phyloP scores from a whole-genome alignment of 2,113 vertebrate genomes.

The Ammodytes dubius region DNA sequence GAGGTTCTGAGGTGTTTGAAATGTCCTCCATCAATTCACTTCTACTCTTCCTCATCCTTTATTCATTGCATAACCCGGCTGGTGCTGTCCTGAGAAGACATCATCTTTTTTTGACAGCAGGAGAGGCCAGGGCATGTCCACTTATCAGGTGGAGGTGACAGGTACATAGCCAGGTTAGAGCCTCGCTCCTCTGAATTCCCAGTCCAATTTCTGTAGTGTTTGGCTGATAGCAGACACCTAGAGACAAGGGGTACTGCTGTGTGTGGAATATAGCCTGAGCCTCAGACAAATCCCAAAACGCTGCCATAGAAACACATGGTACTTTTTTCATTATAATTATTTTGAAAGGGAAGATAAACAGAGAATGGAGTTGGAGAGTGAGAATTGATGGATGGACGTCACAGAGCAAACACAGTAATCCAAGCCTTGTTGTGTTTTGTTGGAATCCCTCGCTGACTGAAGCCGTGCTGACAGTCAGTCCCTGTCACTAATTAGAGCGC shows the following conservation, averaged over 20 bases:
- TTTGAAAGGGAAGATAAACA: constrained; percentile 5
- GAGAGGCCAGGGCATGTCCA: neutral
- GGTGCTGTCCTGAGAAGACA: constrained; percentile 2
- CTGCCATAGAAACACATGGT: neutral
- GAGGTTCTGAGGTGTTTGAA: neutral
- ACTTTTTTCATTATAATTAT: neutral
- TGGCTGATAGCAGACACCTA: constrained; percentile 10
- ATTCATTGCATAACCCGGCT: neutral
- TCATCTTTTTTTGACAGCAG: constrained; percentile 40
- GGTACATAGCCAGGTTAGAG: constrained; percentile 14
- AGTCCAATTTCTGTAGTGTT: constrained; percentile 13
- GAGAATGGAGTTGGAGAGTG: neutral
- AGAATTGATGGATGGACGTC: constrained; percentile 9
- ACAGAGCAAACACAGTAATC: constrained; percentile 31
- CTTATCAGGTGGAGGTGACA: constrained; percentile 10
- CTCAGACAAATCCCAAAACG: neutral
- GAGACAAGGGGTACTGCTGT: neutral
- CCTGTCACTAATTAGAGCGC: constrained; percentile 51
- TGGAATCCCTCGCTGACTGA: constrained; percentile 27
- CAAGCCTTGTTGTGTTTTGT: neutral
- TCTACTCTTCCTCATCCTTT: neutral
- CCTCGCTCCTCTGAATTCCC: constrained; percentile 10
- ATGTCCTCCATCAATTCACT: constrained; percentile 9
- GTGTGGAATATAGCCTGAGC: neutral
- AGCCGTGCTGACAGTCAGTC: constrained; percentile 54